Evolutionary conservation across 2,797 vertebrate species (phyloP), one percentile per base, ranked within the genome.

Genomic region (Coendou prehensilis): DNA sequence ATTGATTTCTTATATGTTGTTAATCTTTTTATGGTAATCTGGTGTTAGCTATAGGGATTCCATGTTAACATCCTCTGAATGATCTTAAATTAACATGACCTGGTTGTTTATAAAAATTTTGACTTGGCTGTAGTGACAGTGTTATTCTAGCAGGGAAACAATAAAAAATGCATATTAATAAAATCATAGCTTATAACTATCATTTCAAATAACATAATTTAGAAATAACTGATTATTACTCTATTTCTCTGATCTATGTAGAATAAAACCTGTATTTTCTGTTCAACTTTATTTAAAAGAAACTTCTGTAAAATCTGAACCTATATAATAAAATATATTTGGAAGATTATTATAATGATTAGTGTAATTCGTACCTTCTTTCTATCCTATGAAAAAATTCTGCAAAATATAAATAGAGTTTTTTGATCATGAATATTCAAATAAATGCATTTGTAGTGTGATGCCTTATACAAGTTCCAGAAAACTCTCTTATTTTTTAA

Each of bases 91-190:
- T 96, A 97, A 67, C 89, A 96, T 95, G 89, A 96, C 87, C 37
- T 94, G 97, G 92, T 97, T 98, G 97, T 97, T 92, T 69, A 90
- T 61, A n/a, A 86, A 96, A 94, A 91, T 98, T 96, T 94, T 97
- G 5, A 96, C 85, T 97, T 91, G 52, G 73, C 95, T 96, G 30
- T 85, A 86, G 7, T 90, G 91, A 20, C 93, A 93, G 87, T 96
- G 71, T 94, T 98, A 95, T 97, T 91, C 75, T 88, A 96, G 87
- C 87, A 98, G 93, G 87, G 57, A 96, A 97, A 94, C 94, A 98
- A 98, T 97, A 96, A 98, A 97, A 97, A 28, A 57, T 97, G 75
- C 83, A 92, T 85, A 96, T 98, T 92, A 97, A 98, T 97, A 98
- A 33, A 98, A 98, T 97, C 93, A 97, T 94, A 97, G 96, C 96